Evolutionary conservation across 2,888 invertebrate genomes (phyloP).

Genomic region (Serripes groenlandicus): DNA sequence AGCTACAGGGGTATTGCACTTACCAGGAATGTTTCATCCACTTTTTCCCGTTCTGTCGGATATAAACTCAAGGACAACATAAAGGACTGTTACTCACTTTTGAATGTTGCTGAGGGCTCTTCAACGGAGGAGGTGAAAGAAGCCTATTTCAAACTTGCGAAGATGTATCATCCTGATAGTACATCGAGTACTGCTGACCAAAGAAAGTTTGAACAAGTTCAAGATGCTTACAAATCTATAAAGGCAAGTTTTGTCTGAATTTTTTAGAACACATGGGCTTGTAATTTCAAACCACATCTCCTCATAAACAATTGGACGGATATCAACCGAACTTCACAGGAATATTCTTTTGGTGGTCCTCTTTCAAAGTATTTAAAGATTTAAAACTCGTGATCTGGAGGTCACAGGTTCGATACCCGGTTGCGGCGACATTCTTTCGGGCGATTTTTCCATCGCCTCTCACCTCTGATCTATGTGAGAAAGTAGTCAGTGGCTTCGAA

Average conservation of each 20-base stretch:
- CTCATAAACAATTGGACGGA: too few species aligned
- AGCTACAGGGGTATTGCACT: not conserved
- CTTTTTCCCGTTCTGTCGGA: conserved; percentile 27
- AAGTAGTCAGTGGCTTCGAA: too few species aligned
- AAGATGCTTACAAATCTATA: conserved; percentile 91
- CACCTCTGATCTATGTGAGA: too few species aligned
- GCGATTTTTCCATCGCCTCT: too few species aligned
- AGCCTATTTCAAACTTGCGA: conserved; percentile 92
- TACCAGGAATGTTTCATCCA: not conserved
- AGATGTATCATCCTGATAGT: conserved; percentile 95
- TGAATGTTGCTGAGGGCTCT: conserved; percentile 90
- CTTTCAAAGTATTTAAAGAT: too few species aligned
- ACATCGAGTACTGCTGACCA: conserved; percentile 90
- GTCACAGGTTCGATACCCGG: too few species aligned
- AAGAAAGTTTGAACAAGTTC: conserved; percentile 90
- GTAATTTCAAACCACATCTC: too few species aligned
- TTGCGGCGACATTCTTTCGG: too few species aligned
- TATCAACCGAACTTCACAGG: too few species aligned
- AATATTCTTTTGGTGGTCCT: too few species aligned
- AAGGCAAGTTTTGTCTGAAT: conserved; percentile 89
- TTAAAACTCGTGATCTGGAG: too few species aligned
- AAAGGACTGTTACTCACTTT: conserved; percentile 89
- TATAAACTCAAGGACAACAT: conserved; percentile 66
- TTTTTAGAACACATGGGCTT: too few species aligned
- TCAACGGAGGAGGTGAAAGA: conserved; percentile 91